A percentile compares a stretch with the other conserved stretches of the same genome.
phyloP scores from a whole-genome alignment of 92 coral and sea anemone species.

The Meandrina meandrites region DNA sequence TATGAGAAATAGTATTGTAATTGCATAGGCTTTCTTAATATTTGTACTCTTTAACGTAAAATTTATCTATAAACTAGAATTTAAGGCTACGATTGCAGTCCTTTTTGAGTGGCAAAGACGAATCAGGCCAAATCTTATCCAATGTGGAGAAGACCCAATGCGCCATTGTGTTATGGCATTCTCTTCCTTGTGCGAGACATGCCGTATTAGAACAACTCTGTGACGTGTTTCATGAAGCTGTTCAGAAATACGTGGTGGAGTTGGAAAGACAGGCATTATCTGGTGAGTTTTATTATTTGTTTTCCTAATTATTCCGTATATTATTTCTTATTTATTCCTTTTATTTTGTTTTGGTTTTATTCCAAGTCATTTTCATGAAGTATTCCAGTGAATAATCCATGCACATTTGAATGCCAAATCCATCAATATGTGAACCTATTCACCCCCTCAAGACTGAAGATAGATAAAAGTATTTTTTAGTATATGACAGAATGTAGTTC shows the following conservation, averaged over 20 bases:
- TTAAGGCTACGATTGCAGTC: slow-evolving; percentile 70
- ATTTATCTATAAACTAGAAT: slow-evolving; percentile 28
- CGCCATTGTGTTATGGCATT: slow-evolving; percentile 82
- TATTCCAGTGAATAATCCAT: no score
- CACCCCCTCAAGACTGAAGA: no score
- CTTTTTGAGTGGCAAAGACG: slow-evolving; percentile 77
- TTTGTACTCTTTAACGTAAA: not conserved
- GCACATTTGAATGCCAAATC: no score
- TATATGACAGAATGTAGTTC: no score
- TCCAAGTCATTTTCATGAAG: no score
- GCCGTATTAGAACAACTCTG: slow-evolving; percentile 96
- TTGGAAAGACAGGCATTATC: slow-evolving; percentile 85
- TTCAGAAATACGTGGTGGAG: slow-evolving; percentile 88
- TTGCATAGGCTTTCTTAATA: not conserved
- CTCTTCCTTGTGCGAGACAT: slow-evolving; percentile 95
- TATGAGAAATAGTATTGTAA: no score
- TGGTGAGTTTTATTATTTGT: slow-evolving; percentile 54
- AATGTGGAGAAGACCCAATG: slow-evolving; percentile 81
- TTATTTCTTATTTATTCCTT: no score
- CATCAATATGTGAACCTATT: no score
- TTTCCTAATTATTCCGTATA: no score
- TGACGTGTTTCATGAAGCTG: slow-evolving; percentile 95
- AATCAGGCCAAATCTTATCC: slow-evolving; percentile 56
- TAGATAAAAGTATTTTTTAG: no score
- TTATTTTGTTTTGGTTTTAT: not conserved